A percentile compares a stretch with the other conserved stretches of the same genome.
These are phyloP conservation scores for Orchesella cincta DNA, from an alignment of 1,140 invertebrate genomes.

Conservation along the genomic window DNA sequence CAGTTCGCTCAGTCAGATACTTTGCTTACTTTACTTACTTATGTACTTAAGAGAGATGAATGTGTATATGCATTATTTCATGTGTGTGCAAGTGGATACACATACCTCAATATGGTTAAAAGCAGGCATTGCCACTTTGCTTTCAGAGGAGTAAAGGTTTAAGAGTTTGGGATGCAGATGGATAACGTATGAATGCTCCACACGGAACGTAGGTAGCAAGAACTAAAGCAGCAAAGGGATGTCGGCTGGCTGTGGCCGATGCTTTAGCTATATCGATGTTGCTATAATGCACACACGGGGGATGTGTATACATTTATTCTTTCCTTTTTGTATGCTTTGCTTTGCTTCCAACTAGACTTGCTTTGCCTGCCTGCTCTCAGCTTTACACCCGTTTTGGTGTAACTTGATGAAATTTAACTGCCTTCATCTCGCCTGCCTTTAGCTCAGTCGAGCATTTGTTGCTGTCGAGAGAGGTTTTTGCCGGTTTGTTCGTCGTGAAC, in stretches of 20 bases:
- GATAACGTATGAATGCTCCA: too few relatives aligned
- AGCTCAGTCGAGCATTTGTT: slow-evolving; percentile 41
- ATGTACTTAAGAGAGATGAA: slow-evolving; percentile 21
- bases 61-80: too few relatives aligned
- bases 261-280: neutral
- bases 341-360: neutral
- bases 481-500: slow-evolving; percentile 31
- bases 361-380: neutral
- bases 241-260: neutral
- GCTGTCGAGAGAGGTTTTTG: slow-evolving; percentile 41
- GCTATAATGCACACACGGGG: too few relatives aligned
- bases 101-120: too few relatives aligned
- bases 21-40: slow-evolving; percentile 19
- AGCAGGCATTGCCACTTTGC: too few relatives aligned
- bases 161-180: too few relatives aligned
- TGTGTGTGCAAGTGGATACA: too few relatives aligned
- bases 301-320: neutral
- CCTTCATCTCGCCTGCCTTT: slow-evolving; percentile 16
- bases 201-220: too few relatives aligned
- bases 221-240: too few relatives aligned
- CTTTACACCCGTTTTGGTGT: slow-evolving; percentile 15
- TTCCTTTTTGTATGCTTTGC: neutral
- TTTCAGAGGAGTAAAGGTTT: too few relatives aligned
- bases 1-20: slow-evolving; percentile 10
- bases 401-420: slow-evolving; percentile 28